Conservation (phyloP, 2,113 vertebrate genomes). For the Picathartes gymnocephalus region DNA sequence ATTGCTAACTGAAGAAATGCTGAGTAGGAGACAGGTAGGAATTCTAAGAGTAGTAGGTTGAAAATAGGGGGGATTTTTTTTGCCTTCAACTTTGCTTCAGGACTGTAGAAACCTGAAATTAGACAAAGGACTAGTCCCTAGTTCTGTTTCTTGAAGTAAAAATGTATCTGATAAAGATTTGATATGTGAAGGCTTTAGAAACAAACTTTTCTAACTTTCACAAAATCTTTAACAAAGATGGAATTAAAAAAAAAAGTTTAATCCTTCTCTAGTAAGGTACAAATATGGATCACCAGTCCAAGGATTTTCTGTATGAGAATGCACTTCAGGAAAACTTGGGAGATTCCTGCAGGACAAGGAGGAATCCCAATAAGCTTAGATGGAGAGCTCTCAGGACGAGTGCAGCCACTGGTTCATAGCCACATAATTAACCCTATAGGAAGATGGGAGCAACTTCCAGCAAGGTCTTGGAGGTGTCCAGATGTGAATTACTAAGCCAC, state of each 20-base stretch:
- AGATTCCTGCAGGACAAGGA: neutral
- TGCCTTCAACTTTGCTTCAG: neutral
- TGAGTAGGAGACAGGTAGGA: neutral
- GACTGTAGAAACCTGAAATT: neutral
- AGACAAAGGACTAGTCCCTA: neutral
- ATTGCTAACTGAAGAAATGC: neutral
- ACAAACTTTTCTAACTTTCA: neutral
- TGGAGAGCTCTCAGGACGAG: neutral
- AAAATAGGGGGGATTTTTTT: neutral
- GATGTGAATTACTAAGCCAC: neutral
- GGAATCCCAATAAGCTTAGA: neutral
- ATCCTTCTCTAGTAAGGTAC: neutral
- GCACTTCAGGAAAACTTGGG: neutral
- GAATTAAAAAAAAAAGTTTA: neutral
- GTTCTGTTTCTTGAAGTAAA: neutral
- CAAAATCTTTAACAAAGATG: neutral
- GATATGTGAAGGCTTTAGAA: neutral
- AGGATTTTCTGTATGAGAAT: neutral
- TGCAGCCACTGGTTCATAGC: neutral
- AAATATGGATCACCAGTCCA: neutral
- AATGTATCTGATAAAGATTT: neutral
- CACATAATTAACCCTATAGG: neutral
- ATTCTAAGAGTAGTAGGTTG: neutral
- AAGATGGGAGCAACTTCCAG: neutral
- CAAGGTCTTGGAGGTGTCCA: neutral